These are phyloP conservation scores for Elymnias hypermnestra DNA, from an alignment of 1,140 invertebrate species.

Conservation along the genomic window DNA sequence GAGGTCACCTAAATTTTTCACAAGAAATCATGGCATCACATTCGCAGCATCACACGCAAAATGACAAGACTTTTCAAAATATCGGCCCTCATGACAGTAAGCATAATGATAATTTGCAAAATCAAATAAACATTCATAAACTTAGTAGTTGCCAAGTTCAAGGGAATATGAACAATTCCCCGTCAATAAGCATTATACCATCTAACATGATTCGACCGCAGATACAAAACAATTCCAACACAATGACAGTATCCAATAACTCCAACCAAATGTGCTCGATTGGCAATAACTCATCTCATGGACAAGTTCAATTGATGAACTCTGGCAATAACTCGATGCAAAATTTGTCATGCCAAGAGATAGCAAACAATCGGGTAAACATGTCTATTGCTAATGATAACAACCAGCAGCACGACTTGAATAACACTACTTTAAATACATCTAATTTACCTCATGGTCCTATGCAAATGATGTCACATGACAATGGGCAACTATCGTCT, in stretches of 20 bases:
- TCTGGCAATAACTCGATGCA: slow-evolving; percentile 55
- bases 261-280: slow-evolving; percentile 62
- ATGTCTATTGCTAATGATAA: slow-evolving; percentile 38
- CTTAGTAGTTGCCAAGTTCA: slow-evolving; percentile 63
- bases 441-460: slow-evolving; percentile 53
- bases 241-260: slow-evolving; percentile 48
- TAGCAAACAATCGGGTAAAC: slow-evolving; percentile 51
- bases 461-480: slow-evolving; percentile 62
- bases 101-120: slow-evolving; percentile 45
- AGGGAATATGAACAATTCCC: slow-evolving; percentile 50
- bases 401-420: slow-evolving; percentile 48
- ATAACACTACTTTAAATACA: slow-evolving; percentile 37
- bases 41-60: slow-evolving; percentile 59
- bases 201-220: slow-evolving; percentile 57
- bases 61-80: slow-evolving; percentile 65
- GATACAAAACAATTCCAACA: slow-evolving; percentile 57
- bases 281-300: slow-evolving; percentile 44
- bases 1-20: slow-evolving; percentile 64
- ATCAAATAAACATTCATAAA: slow-evolving; percentile 64
- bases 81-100: slow-evolving; percentile 55
- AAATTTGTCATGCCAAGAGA: slow-evolving; percentile 63
- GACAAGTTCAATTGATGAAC: slow-evolving; percentile 57
- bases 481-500: slow-evolving; percentile 41
- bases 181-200: slow-evolving; percentile 63
- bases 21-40: slow-evolving; percentile 71